Conservation (phyloP, 1,140 invertebrate genomes). For the Colletes gigas region DNA sequence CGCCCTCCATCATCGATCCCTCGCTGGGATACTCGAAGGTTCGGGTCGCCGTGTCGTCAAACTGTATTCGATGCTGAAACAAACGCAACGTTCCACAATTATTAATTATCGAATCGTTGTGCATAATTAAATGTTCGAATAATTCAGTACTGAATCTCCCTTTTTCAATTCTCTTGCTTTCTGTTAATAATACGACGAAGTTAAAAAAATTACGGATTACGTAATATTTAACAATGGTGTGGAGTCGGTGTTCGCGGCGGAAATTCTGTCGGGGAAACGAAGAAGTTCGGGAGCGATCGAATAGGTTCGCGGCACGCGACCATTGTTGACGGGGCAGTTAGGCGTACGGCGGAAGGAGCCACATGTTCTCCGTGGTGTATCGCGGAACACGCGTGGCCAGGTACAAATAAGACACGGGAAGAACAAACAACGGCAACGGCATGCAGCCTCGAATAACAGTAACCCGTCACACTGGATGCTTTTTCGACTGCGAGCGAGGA, state of each 20-base stretch:
- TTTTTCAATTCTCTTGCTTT: too few species aligned
- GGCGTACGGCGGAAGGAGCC: constrained; percentile 18
- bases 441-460: constrained; percentile 78
- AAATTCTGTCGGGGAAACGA: background rate
- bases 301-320: constrained; percentile 19
- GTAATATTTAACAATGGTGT: too few species aligned
- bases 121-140: too few species aligned
- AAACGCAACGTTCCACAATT: background rate
- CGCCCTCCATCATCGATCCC: constrained; percentile 87
- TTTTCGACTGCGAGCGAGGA: constrained; percentile 71
- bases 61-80: constrained; percentile 90
- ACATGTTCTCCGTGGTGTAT: constrained; percentile 14
- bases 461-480: constrained; percentile 79
- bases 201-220: too few species aligned
- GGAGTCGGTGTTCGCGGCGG: background rate
- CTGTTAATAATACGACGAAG: too few species aligned
- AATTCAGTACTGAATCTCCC: too few species aligned
- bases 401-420: constrained; percentile 58
- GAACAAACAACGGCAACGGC: constrained; percentile 75
- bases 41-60: constrained; percentile 90
- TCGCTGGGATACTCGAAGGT: constrained; percentile 94
- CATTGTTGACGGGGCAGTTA: constrained; percentile 36
- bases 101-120: background rate
- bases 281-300: background rate
- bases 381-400: constrained; percentile 18